Percentiles rank a stretch among this genome's conserved stretches.
phyloP scores from a whole-genome alignment of 2,113 vertebrate genomes.

The Euleptes europaea region DNA sequence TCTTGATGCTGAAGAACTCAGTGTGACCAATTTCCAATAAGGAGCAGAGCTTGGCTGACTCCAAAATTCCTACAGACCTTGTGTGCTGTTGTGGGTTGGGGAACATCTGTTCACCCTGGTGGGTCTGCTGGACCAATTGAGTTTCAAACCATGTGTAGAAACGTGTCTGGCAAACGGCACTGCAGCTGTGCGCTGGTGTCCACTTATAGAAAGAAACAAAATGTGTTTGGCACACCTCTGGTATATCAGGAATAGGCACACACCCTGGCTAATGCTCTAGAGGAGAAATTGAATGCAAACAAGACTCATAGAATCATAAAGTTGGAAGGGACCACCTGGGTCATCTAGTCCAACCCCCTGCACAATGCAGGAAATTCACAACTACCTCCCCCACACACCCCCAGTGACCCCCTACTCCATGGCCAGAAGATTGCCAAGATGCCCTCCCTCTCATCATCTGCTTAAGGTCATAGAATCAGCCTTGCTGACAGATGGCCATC shows the following conservation, averaged over 20 bases:
- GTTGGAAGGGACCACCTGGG: too few relatives aligned
- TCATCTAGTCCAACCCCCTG: too few relatives aligned
- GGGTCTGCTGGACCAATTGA: slow-evolving; percentile 56
- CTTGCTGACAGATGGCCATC: too few relatives aligned
- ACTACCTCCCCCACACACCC: too few relatives aligned
- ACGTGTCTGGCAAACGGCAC: slow-evolving; percentile 63
- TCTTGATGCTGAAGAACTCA: slow-evolving; percentile 23
- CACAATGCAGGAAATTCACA: too few relatives aligned
- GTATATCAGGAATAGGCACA: slow-evolving; percentile 52
- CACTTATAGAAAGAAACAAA: slow-evolving; percentile 65
- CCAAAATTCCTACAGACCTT: slow-evolving; percentile 36
- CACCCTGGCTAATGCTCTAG: not conserved
- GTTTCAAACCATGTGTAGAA: slow-evolving; percentile 67
- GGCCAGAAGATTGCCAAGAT: too few relatives aligned
- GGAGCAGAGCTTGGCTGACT: slow-evolving; percentile 2
- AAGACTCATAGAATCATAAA: too few relatives aligned
- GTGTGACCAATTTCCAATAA: slow-evolving; percentile 11
- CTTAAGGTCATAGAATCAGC: too few relatives aligned
- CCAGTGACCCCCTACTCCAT: too few relatives aligned
- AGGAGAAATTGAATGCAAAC: not conserved
- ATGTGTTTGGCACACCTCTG: slow-evolving; percentile 48
- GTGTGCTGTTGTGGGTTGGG: slow-evolving; percentile 18
- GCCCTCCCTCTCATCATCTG: too few relatives aligned
- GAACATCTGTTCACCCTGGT: slow-evolving; percentile 46
- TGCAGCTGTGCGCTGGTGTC: slow-evolving; percentile 74